Evolutionary conservation across 2,797 vertebrate genomes (phyloP).

Genomic region (Thaleichthys pacificus): DNA sequence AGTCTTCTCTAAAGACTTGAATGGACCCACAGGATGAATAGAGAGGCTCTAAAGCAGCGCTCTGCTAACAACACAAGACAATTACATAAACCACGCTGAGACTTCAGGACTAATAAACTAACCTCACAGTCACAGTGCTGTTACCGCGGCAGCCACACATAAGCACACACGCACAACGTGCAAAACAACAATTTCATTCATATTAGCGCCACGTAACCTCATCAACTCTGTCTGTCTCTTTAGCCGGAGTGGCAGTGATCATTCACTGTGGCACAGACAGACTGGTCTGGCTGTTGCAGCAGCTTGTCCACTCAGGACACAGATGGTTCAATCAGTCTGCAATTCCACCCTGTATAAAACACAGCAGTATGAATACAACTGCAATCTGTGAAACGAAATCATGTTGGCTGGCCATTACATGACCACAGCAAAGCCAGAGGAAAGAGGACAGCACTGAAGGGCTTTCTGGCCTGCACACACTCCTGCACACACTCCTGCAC

Average conservation of each 20-base stretch:
- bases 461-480: no score
- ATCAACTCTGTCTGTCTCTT: background rate
- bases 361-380: background rate
- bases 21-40: constrained; percentile 1
- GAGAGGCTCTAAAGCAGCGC: constrained; percentile 20
- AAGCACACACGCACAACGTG: background rate
- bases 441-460: no score
- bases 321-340: constrained; percentile 1
- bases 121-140: constrained; percentile 30
- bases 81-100: constrained; percentile 56
- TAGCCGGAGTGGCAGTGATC: background rate
- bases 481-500: no score
- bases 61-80: constrained; percentile 42
- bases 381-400: no score
- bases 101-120: constrained; percentile 34
- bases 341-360: background rate
- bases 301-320: background rate
- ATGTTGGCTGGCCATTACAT: no score
- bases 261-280: background rate
- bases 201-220: background rate
- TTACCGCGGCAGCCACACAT: constrained; percentile 56
- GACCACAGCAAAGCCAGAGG: no score
- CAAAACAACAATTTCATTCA: background rate
- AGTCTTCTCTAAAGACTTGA: background rate
- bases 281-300: no score